Base-by-base conservation (phyloP, 2,888 invertebrate genomes). In the Calliopum simillimum region DNA sequence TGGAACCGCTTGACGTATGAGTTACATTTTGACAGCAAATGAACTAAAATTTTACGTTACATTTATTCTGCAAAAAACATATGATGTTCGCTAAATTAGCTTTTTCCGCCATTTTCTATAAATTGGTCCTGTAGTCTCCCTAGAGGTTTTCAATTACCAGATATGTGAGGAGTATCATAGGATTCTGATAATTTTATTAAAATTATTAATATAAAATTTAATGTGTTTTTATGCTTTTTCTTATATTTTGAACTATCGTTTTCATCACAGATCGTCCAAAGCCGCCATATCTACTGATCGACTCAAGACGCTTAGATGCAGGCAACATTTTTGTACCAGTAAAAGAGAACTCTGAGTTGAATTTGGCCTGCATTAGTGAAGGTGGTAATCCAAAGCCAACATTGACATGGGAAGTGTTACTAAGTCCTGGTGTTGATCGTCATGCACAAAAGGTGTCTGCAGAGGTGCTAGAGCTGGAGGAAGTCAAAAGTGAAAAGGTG, bases 281-380 rank as follows among this genome's bases (percentile, higher is more conserved):
- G 74, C 91, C 94, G 61, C 94, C 95, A 75, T 96, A 95, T 87
- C 88, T 96, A 79, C 90, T 94, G 82, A 94, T 95, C 85, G 96
- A 96, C 86, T 94, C 94, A 49, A 88, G 94, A 58, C 91, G 94
- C 25, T 88, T 95, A 80, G 95, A 95, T 87, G 93, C 94, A 0
- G 94, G 94, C 75, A 95, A 95, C 87, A 92, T 93, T 74, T 95
- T 95, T 88, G 93, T 95, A 77, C 95, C 95, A 0, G 94, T 95
- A 21, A 90, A 94, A 78, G 95, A 96, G 85, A 94, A 94, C 83
- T 92, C 93, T 43, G 92, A 94, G 80, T 88, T 96, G 46, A 92
- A 92, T 72, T 90, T 96, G 75, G 91, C 93, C 75, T 96, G 96
- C 82, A 91, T 94, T n/a, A 94, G 94, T 73, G 95, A 95, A 86